phyloP scores from a whole-genome alignment of 2,888 invertebrate species.

The Cryptocephalus primarius region DNA sequence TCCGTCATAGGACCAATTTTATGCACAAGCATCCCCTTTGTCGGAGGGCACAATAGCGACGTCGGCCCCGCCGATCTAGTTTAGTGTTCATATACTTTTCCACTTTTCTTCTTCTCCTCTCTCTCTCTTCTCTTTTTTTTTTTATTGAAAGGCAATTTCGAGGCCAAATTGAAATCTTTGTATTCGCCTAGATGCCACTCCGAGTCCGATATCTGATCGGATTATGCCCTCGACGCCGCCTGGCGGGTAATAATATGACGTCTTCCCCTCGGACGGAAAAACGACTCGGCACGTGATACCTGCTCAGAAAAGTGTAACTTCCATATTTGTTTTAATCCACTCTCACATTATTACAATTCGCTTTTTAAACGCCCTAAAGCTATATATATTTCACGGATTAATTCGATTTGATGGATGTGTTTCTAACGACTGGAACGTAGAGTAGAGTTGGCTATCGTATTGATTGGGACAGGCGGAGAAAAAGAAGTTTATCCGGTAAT shows the following conservation, averaged over 20 bases:
- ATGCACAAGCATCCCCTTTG: constrained; percentile 22
- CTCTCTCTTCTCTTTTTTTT: constrained; percentile 3
- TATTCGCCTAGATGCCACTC: constrained; percentile 33
- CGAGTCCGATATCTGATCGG: constrained; percentile 37
- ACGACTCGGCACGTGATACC: too few relatives aligned
- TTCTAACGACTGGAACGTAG: too few relatives aligned
- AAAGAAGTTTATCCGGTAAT: too few relatives aligned
- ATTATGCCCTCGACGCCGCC: constrained; percentile 29
- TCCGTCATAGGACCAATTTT: constrained; percentile 18
- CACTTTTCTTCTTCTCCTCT: constrained; percentile 23
- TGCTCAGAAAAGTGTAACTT: too few relatives aligned
- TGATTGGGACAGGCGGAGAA: too few relatives aligned
- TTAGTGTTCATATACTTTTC: constrained; percentile 36
- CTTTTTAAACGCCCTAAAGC: too few relatives aligned
- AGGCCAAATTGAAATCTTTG: constrained; percentile 39
- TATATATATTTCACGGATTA: too few relatives aligned
- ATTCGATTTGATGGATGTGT: too few relatives aligned
- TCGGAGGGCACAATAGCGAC: constrained; percentile 1
- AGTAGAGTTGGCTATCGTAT: too few relatives aligned
- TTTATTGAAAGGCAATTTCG: constrained; percentile 38
- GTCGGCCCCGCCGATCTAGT: constrained; percentile 25
- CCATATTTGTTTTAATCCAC: too few relatives aligned
- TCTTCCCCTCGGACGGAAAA: too few relatives aligned
- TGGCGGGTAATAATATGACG: constrained; percentile 10
- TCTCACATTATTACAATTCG: too few relatives aligned